Conservation (phyloP, 2,888 invertebrate species). For the Agriopis marginaria region DNA sequence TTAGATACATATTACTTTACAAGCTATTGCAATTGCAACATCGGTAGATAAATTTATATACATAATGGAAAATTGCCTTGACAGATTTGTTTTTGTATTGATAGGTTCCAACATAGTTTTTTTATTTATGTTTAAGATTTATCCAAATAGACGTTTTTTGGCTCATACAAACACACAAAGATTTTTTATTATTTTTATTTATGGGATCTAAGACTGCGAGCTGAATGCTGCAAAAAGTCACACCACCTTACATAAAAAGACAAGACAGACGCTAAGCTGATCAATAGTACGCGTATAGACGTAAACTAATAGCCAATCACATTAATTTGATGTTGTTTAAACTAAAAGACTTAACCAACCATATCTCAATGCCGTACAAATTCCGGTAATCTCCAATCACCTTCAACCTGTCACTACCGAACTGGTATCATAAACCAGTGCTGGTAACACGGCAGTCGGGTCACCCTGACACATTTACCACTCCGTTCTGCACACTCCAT, state of each 20-base stretch:
- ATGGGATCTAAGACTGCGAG: no score
- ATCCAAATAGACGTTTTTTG: no score
- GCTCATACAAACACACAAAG: no score
- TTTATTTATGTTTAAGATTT: no score
- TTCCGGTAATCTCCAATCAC: constrained; percentile 26
- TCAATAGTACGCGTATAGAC: background rate
- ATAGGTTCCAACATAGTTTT: no score
- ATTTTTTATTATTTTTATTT: no score
- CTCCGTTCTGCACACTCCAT: constrained; percentile 42
- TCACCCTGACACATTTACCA: constrained; percentile 49
- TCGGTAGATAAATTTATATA: background rate
- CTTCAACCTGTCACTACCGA: constrained; percentile 36
- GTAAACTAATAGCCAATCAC: background rate
- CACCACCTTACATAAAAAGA: background rate
- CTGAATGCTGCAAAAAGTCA: background rate
- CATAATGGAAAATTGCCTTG: constrained; percentile 1
- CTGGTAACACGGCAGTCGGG: constrained; percentile 36
- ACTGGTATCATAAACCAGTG: constrained; percentile 25
- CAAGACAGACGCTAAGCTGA: background rate
- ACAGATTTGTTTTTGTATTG: constrained; percentile 1
- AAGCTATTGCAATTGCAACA: constrained; percentile 15
- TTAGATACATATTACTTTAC: constrained; percentile 13
- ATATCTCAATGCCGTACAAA: constrained; percentile 5
- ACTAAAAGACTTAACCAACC: background rate
- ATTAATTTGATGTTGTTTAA: background rate